Evolutionary conservation across 2,113 vertebrate species (phyloP), one percentile per base, ranked within the genome.

Genomic region (Psettodes erumei): DNA sequence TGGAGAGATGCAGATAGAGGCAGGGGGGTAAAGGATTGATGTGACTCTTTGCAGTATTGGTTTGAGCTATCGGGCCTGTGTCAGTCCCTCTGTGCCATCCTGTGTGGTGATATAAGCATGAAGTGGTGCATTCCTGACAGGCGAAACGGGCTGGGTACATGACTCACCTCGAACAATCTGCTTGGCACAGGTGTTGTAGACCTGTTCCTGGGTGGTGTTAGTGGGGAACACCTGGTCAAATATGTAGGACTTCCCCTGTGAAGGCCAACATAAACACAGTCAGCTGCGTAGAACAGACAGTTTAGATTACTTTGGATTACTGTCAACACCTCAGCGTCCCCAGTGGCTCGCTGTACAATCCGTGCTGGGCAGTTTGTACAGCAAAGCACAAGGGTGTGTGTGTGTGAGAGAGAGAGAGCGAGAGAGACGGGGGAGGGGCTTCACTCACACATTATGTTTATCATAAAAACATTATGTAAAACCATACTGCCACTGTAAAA

Each of bases 161-260:
- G 42, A 84, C 93, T 96, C 90, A 98, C 97, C 97, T 96, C 95
- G 97, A 76, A 98, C 96, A 54, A 98, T 97, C 90, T 97, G 96
- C 92, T 96, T 97, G 91, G 97, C 97, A 18, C 96, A 98, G 5
- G 95, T 91, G 50, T 96, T 95, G 90, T 98, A 98, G 55, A 98
- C 95, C 89, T 98, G 96, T 61, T 97, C 96, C 90, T 98, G 97
- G n/a, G 96, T 96, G 42, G 95, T 94, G 91, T 96, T 97, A 6
- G 95, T 95, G 16, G 96, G 95, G 68, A 97, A 97, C 30, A 97
- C 97, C 19, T 95, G 93, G 85, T 98, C 97, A 71, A 96, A 98
- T 18, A 90, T 94, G 28, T 96, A 98, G 0, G 95, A 90, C 77
- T 95, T 97, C 16, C 95, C 95, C 97, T 98, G 91, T 45, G 73